Evolutionary conservation across 1,140 invertebrate genomes (phyloP), one percentile per base, ranked within the genome.

Genomic region (Drosophila bipectinata): DNA sequence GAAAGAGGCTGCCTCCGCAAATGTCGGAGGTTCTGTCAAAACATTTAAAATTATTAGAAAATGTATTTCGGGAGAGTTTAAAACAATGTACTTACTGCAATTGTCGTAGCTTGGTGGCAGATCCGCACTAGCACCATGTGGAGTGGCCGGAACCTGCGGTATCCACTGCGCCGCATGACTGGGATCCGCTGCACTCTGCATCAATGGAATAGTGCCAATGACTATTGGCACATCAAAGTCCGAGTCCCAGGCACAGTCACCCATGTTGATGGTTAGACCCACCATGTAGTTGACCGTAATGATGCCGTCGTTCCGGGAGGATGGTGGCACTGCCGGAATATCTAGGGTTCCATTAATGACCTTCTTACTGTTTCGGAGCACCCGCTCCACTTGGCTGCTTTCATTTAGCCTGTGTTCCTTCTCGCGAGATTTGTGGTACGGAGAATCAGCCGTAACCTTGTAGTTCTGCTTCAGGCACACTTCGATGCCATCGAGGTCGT

Each of bases 221-320:
- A 59, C 57, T 12, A 91, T 76, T 4, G 90, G 90, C 3, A 79
- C 48, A 7, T 67, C 51, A 0, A 84, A 64, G 14, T 85, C 78
- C 6, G 67, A 57, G 53, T 80, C 64, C 7, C 55, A 30, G 21
- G 84, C 72, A 10, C 90, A 91, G 10, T 34, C 49, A 0, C 85
- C 81, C 1, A 57, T 90, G 1, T 68, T 54, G 4, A 91, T 76
- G 3, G 67, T 49, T 41, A 91, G 57, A 3, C 75, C 49, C 0
- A 91, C 52, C 3, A 57, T 26, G 21, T 90, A 88, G 26, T 59
- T 55, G 0, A 87, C 56, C 8, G 58, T 57, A 26, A 91, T 74
- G 12, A 91, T 91, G 28, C 75, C 68, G 3, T 47, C n/a, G 1
- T 34, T 12, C 9, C 73, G 41, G 80, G 95, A 95, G 0, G 82